These are phyloP conservation scores for Spongia lamella DNA, from an alignment of 37 sponge, comb jelly and placozoan genomes.

Conservation along the genomic window DNA sequence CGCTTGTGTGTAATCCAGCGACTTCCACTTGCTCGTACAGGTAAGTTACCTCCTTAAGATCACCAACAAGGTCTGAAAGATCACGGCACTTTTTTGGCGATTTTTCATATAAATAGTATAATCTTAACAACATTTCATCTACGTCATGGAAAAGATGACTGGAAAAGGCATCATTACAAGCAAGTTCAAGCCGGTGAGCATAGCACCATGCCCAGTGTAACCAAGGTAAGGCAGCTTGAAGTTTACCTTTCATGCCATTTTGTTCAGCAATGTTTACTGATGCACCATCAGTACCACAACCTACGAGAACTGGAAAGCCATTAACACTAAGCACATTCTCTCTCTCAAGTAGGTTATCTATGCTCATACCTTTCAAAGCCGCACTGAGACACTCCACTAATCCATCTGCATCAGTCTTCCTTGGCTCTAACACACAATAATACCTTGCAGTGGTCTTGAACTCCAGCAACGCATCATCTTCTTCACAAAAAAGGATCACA, in stretches of 20 bases:
- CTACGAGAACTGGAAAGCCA: slow-evolving; percentile 40
- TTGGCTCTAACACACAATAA: too few relatives aligned
- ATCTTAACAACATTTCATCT: slow-evolving; percentile 59
- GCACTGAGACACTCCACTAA: slow-evolving; percentile 38
- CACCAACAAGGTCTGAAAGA: slow-evolving; percentile 31
- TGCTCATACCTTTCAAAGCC: slow-evolving; percentile 36
- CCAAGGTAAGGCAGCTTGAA: slow-evolving; percentile 47
- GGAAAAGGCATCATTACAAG: slow-evolving; percentile 48
- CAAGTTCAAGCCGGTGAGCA: slow-evolving; percentile 56
- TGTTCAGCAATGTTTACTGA: too few relatives aligned
- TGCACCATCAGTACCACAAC: slow-evolving; percentile 70
- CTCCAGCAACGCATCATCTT: too few relatives aligned
- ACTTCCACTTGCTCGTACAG: slow-evolving; percentile 37
- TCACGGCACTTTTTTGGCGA: slow-evolving; percentile 54
- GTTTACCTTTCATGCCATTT: slow-evolving; percentile 55
- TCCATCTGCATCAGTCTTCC: slow-evolving; percentile 48
- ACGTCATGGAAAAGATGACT: slow-evolving; percentile 31
- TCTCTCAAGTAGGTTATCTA: slow-evolving; percentile 30
- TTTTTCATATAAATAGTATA: too few relatives aligned
- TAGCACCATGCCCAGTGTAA: slow-evolving; percentile 63
- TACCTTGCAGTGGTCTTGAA: too few relatives aligned
- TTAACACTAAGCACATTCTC: slow-evolving; percentile 3
- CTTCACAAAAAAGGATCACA: slow-evolving; percentile 17
- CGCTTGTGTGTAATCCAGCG: slow-evolving; percentile 62
- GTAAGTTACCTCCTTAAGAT: slow-evolving; percentile 48